A percentile compares a stretch with the other conserved stretches of the same genome.
Conservation (phyloP, 37 sponge, comb jelly and placozoan genomes). For the Theonella swinhoei region DNA sequence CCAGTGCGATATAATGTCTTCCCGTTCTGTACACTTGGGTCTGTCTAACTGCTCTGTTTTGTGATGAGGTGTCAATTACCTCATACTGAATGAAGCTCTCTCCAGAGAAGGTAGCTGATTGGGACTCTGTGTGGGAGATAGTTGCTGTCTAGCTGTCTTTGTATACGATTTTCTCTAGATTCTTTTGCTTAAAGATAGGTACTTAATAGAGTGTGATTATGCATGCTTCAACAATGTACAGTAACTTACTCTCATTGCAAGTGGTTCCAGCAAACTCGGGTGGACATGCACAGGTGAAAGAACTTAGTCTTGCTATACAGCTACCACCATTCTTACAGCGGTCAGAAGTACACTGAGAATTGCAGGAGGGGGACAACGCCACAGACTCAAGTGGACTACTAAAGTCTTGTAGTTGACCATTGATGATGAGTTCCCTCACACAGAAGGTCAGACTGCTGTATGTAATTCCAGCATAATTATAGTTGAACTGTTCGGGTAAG, state of each 20-base stretch:
- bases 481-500: not conserved
- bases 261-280: conserved; percentile 40
- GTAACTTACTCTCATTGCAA: conserved; percentile 59
- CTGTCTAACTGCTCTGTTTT: not conserved
- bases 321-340: conserved; percentile 62
- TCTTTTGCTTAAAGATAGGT: too few relatives aligned
- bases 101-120: conserved; percentile 56
- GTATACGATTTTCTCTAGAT: not conserved
- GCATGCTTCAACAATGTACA: not conserved
- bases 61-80: not conserved
- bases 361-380: not conserved
- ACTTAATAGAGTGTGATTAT: not conserved
- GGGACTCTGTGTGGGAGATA: conserved; percentile 14
- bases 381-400: conserved; percentile 18
- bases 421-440: conserved; percentile 57
- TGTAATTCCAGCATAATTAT: not conserved
- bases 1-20: conserved; percentile 26
- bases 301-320: conserved; percentile 52
- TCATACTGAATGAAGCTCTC: conserved; percentile 44
- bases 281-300: conserved; percentile 40
- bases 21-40: conserved; percentile 25
- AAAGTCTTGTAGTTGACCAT: conserved; percentile 56
- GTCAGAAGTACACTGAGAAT: conserved; percentile 24
- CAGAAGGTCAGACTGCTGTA: conserved; percentile 40
- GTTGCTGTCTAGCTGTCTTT: not conserved